Evolutionary conservation across 2,888 invertebrate genomes (phyloP), one percentile per base, ranked within the genome.

Genomic region (Agriopis aurantiaria): DNA sequence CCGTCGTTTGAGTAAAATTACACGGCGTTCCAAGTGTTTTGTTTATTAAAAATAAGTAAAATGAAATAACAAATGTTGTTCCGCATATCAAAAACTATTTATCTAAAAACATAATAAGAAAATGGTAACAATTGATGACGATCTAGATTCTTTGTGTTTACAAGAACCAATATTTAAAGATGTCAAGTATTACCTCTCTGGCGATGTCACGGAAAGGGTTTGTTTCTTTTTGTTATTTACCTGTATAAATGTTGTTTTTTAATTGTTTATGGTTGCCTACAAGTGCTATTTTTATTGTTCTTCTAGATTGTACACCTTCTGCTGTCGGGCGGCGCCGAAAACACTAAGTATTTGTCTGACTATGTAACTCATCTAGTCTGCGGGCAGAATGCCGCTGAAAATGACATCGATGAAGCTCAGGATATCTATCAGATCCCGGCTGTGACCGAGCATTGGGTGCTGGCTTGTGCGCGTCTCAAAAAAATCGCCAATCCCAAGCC

Each of bases 361-460:
- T 97, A 97, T 92, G 97, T 98, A 77, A 99, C 99, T 55, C 98
- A 99, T 95, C 95, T 98, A 81, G 97, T 99, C 85, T 98, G 98
- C 80, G 98, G 97, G 41, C 95, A 96, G 78, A 97, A 98, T 92
- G 97, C 97, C 69, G 96, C 97, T 81, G 98, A 98, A 88, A 97
- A 96, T 84, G 98, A 98, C 88, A 95, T 99, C 80, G 96, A 96
- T 68, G 98, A 98, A 93, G 98, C 98, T 10, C 97, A 97, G 86
- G 99, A 99, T 86, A 95, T 99, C 14, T 99, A 98, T 91, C 98
- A 98, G 91, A 97, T 98, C 68, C 98, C 98, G 73, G 98, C 98
- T 76, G 97, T 99, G 66, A 97, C 96, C 53, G 96, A 97, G 84
- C 96, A 96, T 88, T 99, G 99, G 99, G 97, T 99, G 72, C 88